These are phyloP conservation scores for Melanchra persicariae DNA, from an alignment of 2,888 invertebrate species.

Conservation along the genomic window DNA sequence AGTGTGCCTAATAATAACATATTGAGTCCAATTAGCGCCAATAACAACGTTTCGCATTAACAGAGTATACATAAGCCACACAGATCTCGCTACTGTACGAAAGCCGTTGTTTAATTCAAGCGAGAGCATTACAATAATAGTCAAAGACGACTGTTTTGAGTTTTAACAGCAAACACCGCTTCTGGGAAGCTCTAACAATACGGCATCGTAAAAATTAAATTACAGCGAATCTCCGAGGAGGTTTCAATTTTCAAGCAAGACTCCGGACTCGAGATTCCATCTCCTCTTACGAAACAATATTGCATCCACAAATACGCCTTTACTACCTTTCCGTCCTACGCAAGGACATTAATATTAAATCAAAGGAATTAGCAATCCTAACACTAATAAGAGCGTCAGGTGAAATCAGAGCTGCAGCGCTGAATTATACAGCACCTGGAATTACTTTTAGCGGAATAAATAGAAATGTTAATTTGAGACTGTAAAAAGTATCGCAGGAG, in stretches of 20 bases:
- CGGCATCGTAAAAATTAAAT: slow-evolving; percentile 88
- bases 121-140: slow-evolving; percentile 63
- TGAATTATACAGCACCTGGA: slow-evolving; percentile 58
- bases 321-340: slow-evolving; percentile 33
- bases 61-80: slow-evolving; percentile 29
- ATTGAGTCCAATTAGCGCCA: slow-evolving; percentile 58
- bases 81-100: slow-evolving; percentile 33
- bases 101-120: slow-evolving; percentile 60
- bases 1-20: slow-evolving; percentile 51
- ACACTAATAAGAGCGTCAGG: slow-evolving; percentile 40
- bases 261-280: slow-evolving; percentile 76
- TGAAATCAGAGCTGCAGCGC: slow-evolving; percentile 47
- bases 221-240: slow-evolving; percentile 82
- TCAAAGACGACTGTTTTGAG: slow-evolving; percentile 73
- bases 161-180: slow-evolving; percentile 81
- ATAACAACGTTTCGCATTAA: slow-evolving; percentile 54
- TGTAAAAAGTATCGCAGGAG: slow-evolving; percentile 80
- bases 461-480: slow-evolving; percentile 80
- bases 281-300: slow-evolving; percentile 83
- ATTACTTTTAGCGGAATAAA: slow-evolving; percentile 66
- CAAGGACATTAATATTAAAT: slow-evolving; percentile 50
- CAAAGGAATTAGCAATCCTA: slow-evolving; percentile 43
- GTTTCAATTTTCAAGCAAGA: slow-evolving; percentile 85
- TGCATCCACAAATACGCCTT: slow-evolving; percentile 68
- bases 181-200: slow-evolving; percentile 81